These are phyloP conservation scores for Rhagophthalmus giganteus DNA, from an alignment of 2,888 invertebrate species.

Conservation along the genomic window DNA sequence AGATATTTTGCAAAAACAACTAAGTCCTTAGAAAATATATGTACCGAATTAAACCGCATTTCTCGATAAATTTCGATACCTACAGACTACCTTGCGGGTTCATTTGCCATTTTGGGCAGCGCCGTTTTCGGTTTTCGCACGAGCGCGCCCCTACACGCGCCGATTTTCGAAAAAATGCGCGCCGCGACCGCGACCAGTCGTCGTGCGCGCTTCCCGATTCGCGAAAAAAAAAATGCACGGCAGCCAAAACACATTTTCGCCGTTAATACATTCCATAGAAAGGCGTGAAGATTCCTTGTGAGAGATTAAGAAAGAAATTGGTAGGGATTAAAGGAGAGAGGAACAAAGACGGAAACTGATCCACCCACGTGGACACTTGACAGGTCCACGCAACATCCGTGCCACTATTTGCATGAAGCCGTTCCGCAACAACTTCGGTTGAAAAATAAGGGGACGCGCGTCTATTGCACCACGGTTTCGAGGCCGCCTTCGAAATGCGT, in stretches of 20 bases:
- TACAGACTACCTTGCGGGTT: too few species aligned
- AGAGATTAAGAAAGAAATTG: conserved; percentile 30
- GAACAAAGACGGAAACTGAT: conserved; percentile 48
- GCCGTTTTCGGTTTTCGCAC: background rate
- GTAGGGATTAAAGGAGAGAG: conserved; percentile 29
- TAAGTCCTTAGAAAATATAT: conserved; percentile 24
- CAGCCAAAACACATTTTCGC: conserved; percentile 8
- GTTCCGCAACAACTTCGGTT: conserved; percentile 37
- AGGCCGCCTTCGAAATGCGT: too few species aligned
- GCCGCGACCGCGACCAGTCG: too few species aligned
- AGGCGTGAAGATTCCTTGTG: conserved; percentile 48
- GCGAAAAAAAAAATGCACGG: too few species aligned
- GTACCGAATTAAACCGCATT: conserved; percentile 1
- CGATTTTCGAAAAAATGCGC: too few species aligned
- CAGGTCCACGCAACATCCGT: conserved; percentile 52
- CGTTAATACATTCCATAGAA: conserved; percentile 40
- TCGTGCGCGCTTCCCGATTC: too few species aligned
- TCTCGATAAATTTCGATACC: too few species aligned
- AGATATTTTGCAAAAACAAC: conserved; percentile 37
- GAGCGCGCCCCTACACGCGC: too few species aligned
- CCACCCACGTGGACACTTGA: conserved; percentile 55
- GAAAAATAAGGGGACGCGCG: conserved; percentile 5
- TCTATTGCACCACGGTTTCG: conserved; percentile 28
- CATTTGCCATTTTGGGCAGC: background rate
- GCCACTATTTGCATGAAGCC: conserved; percentile 49